Evolutionary conservation across 2,888 invertebrate genomes (phyloP), one percentile per base, ranked within the genome.

Genomic region (Agriotes lineatus): DNA sequence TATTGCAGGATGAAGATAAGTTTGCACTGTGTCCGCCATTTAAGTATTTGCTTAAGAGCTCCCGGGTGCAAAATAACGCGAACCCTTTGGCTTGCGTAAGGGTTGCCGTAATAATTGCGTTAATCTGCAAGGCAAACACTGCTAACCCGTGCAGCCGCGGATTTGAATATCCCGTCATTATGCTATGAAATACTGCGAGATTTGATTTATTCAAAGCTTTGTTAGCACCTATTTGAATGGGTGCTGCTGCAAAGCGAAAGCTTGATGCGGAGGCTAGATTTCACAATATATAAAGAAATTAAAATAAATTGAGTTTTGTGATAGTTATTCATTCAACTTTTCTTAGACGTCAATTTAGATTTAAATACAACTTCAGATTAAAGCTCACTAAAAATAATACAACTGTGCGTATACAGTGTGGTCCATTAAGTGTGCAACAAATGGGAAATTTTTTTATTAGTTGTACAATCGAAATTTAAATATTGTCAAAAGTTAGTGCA

Each of bases 41-140:
- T 50, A 37, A 65, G 48, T 65, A 58, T 65, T 66, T 67, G 12
- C 35, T 67, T 67, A 67, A 45, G 16, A 12, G n/a, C n/a, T n/a
- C n/a, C 14, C 18, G 16, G 37, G 10, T 44, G 10, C 16, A 22
- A 60, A 33, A 14, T 20, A 60, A 18, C 60, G 16, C 10, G 12
- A 35, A 48, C 44, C 33, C 37, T 33, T 45, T 60, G 33, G 19
- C 44, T 25, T 10, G 50, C 33, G 45, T 10, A 63, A 62, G 68
- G 63, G 16, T 62, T 59, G 58, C 42, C 50, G 42, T 44, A 67
- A 69, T 73, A 72, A 73, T 72, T 72, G 70, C 67, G 60, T 16
- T 72, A 67, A 74, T 68, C 70, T 54, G 42, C 54, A 67, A 65
- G 62, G 57, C 39, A 74, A 74, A 72, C 69, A 74, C 45, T 12